Evolutionary conservation across 2,888 invertebrate genomes (phyloP), one percentile per base, ranked within the genome.

Genomic region (Tryphoninae sp.): DNA sequence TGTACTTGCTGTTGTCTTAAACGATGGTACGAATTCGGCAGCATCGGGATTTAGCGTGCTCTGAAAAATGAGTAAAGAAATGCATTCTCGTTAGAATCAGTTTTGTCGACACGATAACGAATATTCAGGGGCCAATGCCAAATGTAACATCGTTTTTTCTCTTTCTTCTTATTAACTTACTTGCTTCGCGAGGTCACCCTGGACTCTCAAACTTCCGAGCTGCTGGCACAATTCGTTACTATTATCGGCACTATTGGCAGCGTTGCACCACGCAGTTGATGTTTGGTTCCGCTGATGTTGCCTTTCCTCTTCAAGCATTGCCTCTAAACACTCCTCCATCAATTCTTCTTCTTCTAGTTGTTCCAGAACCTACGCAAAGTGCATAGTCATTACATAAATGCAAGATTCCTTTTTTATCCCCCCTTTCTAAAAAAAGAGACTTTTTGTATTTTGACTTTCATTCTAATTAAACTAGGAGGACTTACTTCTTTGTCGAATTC

Each of bases 401-500:
- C 33, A 6, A 33, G 33, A 4, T 33, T 33, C 6, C 33, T 33
- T 1, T 26, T 33, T 33, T 33, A 33, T 7, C 7, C 6, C 33
- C 1, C 6, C 33, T 4, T 33, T 33, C 6, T 4, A 1, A 6
- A 3, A 26, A 33, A 4, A 33, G 33, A 33, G 33, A 33, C 33
- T 33, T 33, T 33, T 6, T 33, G 6, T 6, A 33, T 33, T 4
- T 33, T 33, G 0, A 33, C 33, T 33, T 33, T 6, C 33, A 33
- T 33, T 33, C 6, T 33, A 45, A 13, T 13, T 16, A 75, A 8
- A 67, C 19, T 19, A 51, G 51, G 7, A 2, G 59, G 59, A 55
- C 58, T 65, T 91, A 97, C 97, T 94, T 97, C 96, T 92, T 96
- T 96, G 89, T 98, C 97, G 90, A 97, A 97, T 89, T 97, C 97